These are phyloP conservation scores for Phallusia fumigata DNA, from an alignment of 23 tunicate genomes.

Conservation along the genomic window DNA sequence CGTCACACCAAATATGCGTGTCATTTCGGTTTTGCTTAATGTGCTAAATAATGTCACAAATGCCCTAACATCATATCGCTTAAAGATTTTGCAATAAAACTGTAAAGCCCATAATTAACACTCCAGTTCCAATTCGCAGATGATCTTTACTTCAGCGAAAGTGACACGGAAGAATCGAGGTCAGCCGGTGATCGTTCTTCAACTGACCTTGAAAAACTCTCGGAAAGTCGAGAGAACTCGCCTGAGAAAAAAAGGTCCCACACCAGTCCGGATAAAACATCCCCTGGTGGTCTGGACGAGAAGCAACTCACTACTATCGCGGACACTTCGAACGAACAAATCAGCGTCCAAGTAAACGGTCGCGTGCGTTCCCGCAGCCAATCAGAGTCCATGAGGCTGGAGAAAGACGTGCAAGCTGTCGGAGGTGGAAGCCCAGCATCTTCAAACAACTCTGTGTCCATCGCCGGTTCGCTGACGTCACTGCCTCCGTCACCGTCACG, in stretches of 20 bases:
- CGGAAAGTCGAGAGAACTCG: constrained; percentile 12
- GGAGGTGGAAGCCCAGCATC: neutral
- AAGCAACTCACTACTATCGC: neutral
- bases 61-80: no score
- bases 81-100: no score
- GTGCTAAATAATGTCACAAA: no score
- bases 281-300: neutral
- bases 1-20: no score
- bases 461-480: constrained; percentile 13
- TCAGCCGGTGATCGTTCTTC: constrained; percentile 18
- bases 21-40: no score
- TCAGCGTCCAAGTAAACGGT: constrained; percentile 14
- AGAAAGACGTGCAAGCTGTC: neutral
- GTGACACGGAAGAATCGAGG: constrained; percentile 38
- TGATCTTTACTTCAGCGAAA: constrained; percentile 66
- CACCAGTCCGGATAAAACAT: neutral
- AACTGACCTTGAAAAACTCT: neutral
- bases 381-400: constrained; percentile 22
- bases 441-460: neutral
- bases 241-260: constrained; percentile 24
- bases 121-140: constrained; percentile 14
- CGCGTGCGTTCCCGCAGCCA: constrained; percentile 26
- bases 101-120: neutral
- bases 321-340: neutral
- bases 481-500: constrained; percentile 33